These are phyloP conservation scores for Todiramphus saurophagus DNA, from an alignment of 2,113 vertebrate genomes.

Conservation along the genomic window DNA sequence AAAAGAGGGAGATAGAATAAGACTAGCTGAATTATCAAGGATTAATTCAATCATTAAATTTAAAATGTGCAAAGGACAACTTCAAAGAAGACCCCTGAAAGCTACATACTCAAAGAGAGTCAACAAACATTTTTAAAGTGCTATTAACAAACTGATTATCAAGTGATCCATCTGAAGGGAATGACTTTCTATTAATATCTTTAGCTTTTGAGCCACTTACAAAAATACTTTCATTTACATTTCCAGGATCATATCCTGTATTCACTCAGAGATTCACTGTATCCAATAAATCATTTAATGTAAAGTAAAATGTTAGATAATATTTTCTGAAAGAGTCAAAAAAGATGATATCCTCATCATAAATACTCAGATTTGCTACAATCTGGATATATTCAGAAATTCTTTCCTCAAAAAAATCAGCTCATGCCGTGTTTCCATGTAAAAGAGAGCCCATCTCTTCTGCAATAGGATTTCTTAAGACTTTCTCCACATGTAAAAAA, in stretches of 20 bases:
- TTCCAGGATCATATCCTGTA: not conserved
- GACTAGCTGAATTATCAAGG: not conserved
- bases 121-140: not conserved
- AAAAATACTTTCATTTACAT: not conserved
- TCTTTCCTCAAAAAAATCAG: not conserved
- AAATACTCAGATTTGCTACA: not conserved
- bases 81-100: not conserved
- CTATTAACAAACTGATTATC: not conserved
- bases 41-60: not conserved
- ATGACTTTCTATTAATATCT: not conserved
- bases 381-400: not conserved
- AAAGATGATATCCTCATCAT: not conserved
- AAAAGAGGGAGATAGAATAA: not conserved
- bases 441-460: not conserved
- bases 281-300: not conserved
- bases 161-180: not conserved
- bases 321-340: not conserved
- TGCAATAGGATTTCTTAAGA: not conserved
- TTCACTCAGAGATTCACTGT: not conserved
- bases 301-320: not conserved
- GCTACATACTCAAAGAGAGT: not conserved
- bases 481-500: not conserved
- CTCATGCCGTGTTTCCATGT: not conserved
- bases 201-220: not conserved
- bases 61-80: not conserved